Evolutionary conservation across 2,797 vertebrate species (phyloP).

Genomic region (Rhabdomys pumilio): DNA sequence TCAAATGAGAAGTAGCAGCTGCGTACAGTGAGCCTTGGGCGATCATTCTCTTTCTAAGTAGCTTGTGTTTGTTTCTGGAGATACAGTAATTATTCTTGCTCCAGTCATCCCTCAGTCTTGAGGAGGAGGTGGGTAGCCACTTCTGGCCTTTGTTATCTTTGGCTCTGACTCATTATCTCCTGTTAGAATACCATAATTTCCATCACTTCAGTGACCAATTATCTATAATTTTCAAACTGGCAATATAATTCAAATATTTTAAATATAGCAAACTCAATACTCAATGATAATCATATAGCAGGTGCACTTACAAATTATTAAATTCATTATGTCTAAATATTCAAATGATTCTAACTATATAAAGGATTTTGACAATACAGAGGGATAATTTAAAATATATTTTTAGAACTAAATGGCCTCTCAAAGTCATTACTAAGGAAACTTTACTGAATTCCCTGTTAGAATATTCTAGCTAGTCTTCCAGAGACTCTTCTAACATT

Average conservation of each 20-base stretch:
- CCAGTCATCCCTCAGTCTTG: neutral
- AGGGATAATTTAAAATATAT: constrained; percentile 63
- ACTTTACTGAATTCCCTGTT: constrained; percentile 42
- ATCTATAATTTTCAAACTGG: constrained; percentile 60
- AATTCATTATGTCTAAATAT: constrained; percentile 65
- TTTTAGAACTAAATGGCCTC: constrained; percentile 51
- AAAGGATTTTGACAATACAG: constrained; percentile 54
- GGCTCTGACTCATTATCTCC: constrained; percentile 6
- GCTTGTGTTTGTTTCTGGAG: neutral
- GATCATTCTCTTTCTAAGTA: constrained; percentile 1
- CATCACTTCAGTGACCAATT: constrained; percentile 34
- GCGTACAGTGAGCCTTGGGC: neutral
- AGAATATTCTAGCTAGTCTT: neutral
- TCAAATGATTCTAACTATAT: constrained; percentile 47
- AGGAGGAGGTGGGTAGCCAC: neutral
- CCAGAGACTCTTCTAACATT: constrained; percentile 21
- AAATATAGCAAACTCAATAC: constrained; percentile 59
- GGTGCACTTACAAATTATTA: constrained; percentile 66
- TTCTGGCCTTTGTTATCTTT: constrained; percentile 38
- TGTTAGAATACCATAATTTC: constrained; percentile 5
- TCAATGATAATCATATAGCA: constrained; percentile 50
- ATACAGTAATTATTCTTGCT: constrained; percentile 1
- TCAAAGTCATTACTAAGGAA: constrained; percentile 44
- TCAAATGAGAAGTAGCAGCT: neutral
- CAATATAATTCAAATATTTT: constrained; percentile 59